Evolutionary conservation across 1,140 invertebrate species (phyloP).

Genomic region (Ceratitis capitata): DNA sequence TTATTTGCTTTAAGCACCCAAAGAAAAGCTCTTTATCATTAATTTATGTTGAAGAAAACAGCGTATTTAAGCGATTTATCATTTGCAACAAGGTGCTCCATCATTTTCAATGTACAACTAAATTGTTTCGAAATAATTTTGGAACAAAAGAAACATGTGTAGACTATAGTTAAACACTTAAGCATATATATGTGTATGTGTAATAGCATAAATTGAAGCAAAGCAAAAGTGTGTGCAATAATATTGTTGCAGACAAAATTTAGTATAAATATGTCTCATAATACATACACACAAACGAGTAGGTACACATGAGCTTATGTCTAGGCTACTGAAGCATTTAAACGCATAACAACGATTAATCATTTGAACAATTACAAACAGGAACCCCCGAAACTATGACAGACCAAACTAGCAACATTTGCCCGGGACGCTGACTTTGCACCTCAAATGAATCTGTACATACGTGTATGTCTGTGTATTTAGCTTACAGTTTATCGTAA

Average conservation of each 20-base stretch:
- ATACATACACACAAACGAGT: background rate
- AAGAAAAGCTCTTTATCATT: no score
- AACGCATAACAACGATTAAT: conserved; percentile 7
- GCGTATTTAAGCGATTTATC: background rate
- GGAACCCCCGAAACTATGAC: background rate
- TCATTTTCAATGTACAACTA: background rate
- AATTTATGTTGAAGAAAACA: no score
- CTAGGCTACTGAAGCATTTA: background rate
- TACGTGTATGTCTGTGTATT: background rate
- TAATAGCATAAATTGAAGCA: background rate
- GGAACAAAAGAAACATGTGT: background rate
- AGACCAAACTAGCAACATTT: background rate
- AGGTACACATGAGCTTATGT: background rate
- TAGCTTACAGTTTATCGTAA: no score
- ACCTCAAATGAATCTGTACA: background rate
- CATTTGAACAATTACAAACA: conserved; percentile 5
- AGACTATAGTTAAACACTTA: no score
- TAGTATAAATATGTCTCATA: background rate
- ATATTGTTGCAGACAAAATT: background rate
- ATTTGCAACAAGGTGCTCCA: background rate
- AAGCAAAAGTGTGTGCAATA: background rate
- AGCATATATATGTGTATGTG: background rate
- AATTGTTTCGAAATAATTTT: background rate
- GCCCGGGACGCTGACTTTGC: background rate
- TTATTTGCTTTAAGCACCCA: no score